Evolutionary conservation across 2,888 invertebrate species (phyloP), one percentile per base, ranked within the genome.

Genomic region (Melinopterus prodromus): DNA sequence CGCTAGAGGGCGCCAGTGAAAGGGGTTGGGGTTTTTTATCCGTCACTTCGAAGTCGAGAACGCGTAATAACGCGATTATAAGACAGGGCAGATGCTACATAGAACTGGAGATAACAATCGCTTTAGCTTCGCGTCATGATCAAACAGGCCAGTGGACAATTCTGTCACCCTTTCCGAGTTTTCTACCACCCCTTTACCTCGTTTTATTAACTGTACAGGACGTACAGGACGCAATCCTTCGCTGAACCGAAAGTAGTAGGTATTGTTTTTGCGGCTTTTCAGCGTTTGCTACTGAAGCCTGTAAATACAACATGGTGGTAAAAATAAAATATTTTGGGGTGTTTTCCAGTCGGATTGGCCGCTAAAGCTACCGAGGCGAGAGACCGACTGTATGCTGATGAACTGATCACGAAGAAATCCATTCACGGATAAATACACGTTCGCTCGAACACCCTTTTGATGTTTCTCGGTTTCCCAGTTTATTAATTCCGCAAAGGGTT

Each of bases 61-160:
- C 80, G 85, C 85, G 85, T 85, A 83, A 26, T 84, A 84, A 85
- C 84, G 82, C 85, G 85, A 85, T 85, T 84, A 85, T 81, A 83
- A 84, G 82, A 79, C 81, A 82, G 83, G 82, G 82, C 84, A 84
- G 84, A 83, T 84, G 84, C 84, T 81, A 78, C 9, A 74, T 77
- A 79, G 79, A 78, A 78, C 53, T 53, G 77, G 74, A 81, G 82
- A 84, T 84, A 82, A 84, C 83, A 82, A 83, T 83, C 83, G 82
- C 82, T 84, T 83, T 83, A 82, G 81, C 82, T 82, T 81, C 83
- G 82, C 83, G 83, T 81, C 81, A 82, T 80, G 80, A 80, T 80
- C 80, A 80, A 80, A 80, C 80, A 80, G 80, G 80, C 80, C 80
- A 80, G 76, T 80, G 80, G 80, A 80, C 80, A 80, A 80, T 80